Evolutionary conservation across 37 sponge, comb jelly and placozoan genomes (phyloP).

Genomic region (Cliona cf. orientalis): DNA sequence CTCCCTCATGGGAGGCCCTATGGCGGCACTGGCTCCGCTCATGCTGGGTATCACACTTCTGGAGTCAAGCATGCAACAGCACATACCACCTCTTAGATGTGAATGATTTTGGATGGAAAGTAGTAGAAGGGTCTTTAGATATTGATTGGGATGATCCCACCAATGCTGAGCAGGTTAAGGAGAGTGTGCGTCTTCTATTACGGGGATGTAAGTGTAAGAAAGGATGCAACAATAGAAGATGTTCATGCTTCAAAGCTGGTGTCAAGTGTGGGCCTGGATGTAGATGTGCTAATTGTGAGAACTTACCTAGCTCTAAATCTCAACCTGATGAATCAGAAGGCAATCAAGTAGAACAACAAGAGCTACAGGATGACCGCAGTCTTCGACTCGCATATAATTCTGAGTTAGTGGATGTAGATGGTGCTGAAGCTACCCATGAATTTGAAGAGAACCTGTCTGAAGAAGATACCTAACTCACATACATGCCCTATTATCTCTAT

Average conservation of each 20-base stretch:
- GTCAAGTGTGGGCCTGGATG: slow-evolving; percentile 36
- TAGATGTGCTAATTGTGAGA: slow-evolving; percentile 7
- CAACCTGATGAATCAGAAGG: too few species aligned
- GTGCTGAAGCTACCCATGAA: too few species aligned
- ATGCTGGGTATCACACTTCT: slow-evolving; percentile 36
- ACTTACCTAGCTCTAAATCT: too few species aligned
- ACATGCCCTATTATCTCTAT: too few species aligned
- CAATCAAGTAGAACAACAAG: too few species aligned
- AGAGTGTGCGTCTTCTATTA: neutral
- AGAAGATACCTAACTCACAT: too few species aligned
- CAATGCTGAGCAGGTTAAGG: neutral
- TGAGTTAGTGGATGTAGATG: neutral
- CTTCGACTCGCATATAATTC: too few species aligned
- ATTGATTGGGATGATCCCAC: slow-evolving; percentile 28
- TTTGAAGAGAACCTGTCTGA: too few species aligned
- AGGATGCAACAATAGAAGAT: slow-evolving; percentile 23
- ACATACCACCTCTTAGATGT: neutral
- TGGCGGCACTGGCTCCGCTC: slow-evolving; percentile 38
- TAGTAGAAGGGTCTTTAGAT: neutral
- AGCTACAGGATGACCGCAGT: too few species aligned
- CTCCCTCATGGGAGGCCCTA: slow-evolving; percentile 20
- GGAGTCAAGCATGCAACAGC: slow-evolving; percentile 9
- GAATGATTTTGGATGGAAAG: neutral
- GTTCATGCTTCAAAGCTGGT: slow-evolving; percentile 9
- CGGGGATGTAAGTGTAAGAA: slow-evolving; percentile 25